Evolutionary conservation across 2,113 vertebrate genomes (phyloP).

Genomic region (Acanthisitta chloris): DNA sequence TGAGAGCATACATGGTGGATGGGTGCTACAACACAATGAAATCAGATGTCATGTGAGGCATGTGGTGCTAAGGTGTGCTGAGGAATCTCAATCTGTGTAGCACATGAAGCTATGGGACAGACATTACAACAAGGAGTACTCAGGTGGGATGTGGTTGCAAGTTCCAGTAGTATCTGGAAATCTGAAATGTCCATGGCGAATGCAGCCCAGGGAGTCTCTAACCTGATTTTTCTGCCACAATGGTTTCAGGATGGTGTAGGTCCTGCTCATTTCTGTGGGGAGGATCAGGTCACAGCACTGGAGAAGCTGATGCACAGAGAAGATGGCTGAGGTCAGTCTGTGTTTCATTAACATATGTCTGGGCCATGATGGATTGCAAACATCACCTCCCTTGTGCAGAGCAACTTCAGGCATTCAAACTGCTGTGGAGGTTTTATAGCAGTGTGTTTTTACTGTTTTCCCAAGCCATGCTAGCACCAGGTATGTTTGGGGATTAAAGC

Average conservation of each 20-base stretch:
- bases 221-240: rapidly evolving
- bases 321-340: neutral
- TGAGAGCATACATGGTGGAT: neutral
- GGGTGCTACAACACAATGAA: neutral
- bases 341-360: neutral
- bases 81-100: neutral
- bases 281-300: neutral
- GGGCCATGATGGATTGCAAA: neutral
- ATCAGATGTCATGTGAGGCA: neutral
- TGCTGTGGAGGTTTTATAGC: neutral
- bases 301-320: neutral
- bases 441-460: neutral
- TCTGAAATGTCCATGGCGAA: neutral
- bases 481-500: neutral
- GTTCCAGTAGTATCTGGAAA: neutral
- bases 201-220: neutral
- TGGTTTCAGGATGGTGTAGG: neutral
- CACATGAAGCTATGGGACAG: neutral
- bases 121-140: neutral
- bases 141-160: neutral
- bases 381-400: neutral
- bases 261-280: neutral
- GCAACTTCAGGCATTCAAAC: neutral
- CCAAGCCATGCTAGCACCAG: neutral
- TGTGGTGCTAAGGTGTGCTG: neutral